Conservation (phyloP, 2,888 invertebrate species). For the Pogonocherus hispidulus region DNA sequence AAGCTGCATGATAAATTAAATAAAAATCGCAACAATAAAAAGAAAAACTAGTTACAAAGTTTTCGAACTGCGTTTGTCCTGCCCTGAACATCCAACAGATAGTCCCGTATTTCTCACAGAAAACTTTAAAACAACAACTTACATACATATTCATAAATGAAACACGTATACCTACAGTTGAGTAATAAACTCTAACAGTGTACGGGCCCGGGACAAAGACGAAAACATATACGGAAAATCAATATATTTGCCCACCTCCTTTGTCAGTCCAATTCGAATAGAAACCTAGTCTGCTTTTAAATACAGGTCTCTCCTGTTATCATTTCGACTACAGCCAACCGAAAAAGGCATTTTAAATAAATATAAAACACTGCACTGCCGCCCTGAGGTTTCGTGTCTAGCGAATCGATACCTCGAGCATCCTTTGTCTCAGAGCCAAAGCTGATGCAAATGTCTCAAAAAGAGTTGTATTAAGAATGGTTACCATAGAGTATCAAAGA, state of each 20-base stretch:
- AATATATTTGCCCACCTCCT: constrained; percentile 24
- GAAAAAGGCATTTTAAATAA: neutral
- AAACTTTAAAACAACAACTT: neutral
- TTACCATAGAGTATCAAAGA: too few relatives aligned
- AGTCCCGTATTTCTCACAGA: neutral
- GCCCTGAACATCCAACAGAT: neutral
- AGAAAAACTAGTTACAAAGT: neutral
- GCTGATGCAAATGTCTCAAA: neutral
- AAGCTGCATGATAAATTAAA: neutral
- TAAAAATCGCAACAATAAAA: neutral
- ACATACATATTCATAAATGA: neutral
- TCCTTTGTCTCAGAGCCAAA: neutral
- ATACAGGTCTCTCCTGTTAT: neutral
- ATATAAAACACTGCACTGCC: neutral
- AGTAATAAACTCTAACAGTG: neutral
- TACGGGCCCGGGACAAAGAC: constrained; percentile 16
- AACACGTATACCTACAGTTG: neutral
- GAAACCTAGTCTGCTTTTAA: neutral
- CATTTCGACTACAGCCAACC: neutral
- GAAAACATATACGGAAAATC: constrained; percentile 24
- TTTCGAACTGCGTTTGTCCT: neutral
- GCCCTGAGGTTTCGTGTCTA: neutral
- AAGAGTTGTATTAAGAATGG: too few relatives aligned
- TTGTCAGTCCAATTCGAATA: constrained; percentile 9
- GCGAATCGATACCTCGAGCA: neutral